These are phyloP conservation scores for Drosophila orena DNA, from an alignment of 1,140 invertebrate species.

Conservation along the genomic window DNA sequence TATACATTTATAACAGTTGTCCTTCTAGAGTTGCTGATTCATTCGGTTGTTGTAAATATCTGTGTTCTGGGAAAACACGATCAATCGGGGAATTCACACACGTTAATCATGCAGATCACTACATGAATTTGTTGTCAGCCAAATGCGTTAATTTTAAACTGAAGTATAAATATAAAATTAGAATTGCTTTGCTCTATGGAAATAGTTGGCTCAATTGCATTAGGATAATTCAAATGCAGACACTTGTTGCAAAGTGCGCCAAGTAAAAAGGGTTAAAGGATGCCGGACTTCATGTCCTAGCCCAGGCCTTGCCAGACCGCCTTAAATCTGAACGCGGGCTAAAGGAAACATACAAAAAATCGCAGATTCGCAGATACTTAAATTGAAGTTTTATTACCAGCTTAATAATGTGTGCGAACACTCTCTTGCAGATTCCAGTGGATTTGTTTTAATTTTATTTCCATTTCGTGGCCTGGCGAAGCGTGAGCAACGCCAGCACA, in stretches of 20 bases:
- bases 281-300: neutral
- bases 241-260: conserved; percentile 2
- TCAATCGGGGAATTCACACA: conserved; percentile 1
- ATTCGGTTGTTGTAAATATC: neutral
- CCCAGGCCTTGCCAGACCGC: neutral
- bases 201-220: too few species aligned
- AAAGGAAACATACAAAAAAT: neutral
- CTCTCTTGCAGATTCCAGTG: conserved; percentile 44
- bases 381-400: neutral
- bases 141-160: neutral
- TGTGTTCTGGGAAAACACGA: conserved; percentile 7
- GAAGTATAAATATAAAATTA: too few species aligned
- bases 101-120: neutral
- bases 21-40: conserved; percentile 20
- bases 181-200: too few species aligned
- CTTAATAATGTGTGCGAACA: neutral
- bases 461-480: conserved; percentile 56
- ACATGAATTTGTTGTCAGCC: neutral
- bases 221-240: neutral
- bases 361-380: neutral
- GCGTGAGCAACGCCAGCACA: conserved; percentile 65
- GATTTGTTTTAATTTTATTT: conserved; percentile 40
- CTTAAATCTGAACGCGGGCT: neutral
- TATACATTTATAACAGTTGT: conserved; percentile 21
- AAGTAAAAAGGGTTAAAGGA: neutral